Base-by-base conservation (phyloP, 2,113 vertebrate species). In the Onychostruthus taczanowskii region DNA sequence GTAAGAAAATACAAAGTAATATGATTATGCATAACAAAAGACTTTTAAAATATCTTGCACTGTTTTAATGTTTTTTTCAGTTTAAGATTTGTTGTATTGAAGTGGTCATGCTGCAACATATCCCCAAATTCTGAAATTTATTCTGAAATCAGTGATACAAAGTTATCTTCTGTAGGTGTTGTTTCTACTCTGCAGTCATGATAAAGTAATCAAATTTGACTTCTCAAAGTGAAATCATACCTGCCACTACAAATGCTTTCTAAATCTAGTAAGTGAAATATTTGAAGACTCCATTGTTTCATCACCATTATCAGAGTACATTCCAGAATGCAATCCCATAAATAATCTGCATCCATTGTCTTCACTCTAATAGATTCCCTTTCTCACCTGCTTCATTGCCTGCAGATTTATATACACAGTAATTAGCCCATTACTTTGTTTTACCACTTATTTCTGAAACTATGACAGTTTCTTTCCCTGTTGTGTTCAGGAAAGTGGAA, bases 1-100 rank as follows among this genome's bases (percentile, higher is more conserved):
- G 99, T 99, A 97, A 98, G 97, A 84, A 62, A 43, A 88, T 69
- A 7, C 33, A 27, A 70, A 92, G 63, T 18, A 27, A 27, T 70
- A 62, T 58, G 33, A 58, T 61, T 47, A 44, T 50, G 16, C 7
- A 11, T 66, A 72, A 26, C 13, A 81, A 41, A 91, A 68, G 3
- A 49, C 46, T 83, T 80, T 30, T 3, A 3, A 18, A 91, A 46
- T 81, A 47, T 49, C 26, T 93, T 78, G 9, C 23, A 30, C 16
- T 26, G 4, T 46, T 88, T 68, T 47, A 2, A 18, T 37, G 21
- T 18, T 44, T 31, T 28, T 61, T 84, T 61, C 26, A 17, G 21
- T 86, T 62, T 83, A 74, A 69, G 22, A 30, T 53, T 59, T 89
- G 26, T 76, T 87, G 11, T 72, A 12, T 52, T 53, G 49, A 87